Base-by-base conservation (phyloP, 2,888 invertebrate genomes). In the Tetragonula carbonaria region DNA sequence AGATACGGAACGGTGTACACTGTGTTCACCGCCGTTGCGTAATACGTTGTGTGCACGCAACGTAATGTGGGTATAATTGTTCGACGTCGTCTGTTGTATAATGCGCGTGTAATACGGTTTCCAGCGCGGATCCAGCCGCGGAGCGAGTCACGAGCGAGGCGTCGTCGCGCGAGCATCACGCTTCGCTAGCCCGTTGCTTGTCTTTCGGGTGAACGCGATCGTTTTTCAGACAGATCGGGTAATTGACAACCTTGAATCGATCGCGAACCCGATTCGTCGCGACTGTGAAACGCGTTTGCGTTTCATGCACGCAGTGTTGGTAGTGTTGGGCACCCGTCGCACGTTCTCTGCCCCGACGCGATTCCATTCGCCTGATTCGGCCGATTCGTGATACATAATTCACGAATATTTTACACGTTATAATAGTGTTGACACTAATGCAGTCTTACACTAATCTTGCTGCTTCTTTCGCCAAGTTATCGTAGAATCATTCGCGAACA, bases 21-120 rank as follows among this genome's bases (percentile, higher is more conserved):
- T 45, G 0, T 73, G 68, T 78, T 84, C 53, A 76, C 82, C 45
- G 28, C 79, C 83, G 73, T 90, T 90, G 88, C 87, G 87, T 82
- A 90, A 90, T 83, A 82, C 81, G 88, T 33, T 33, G 33, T 63
- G 84, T 80, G 78, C 71, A 88, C 89, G 88, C 89, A 87, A 87
- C 87, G 86, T 91, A 91, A 91, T 91, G 89, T 91, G 92, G 90
- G 90, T 87, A 90, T 91, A 91, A 91, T 92, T 92, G 91, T 90
- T 91, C 79, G 88, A 82, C 90, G 90, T 82, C 2, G n/a, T 59
- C 45, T 81, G 90, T 92, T 45, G 45, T 45, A 45, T 45, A 45
- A 45, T 45, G 45, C 45, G 45, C 91, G 91, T 92, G 89, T 87
- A 91, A 92, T 87, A 82, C 79, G 68, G 80, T 75, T 87, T 89